Percentiles rank a stretch among this genome's conserved stretches.
phyloP scores from a whole-genome alignment of 2,888 invertebrate genomes.

The Lasioglossum leucozonium region DNA sequence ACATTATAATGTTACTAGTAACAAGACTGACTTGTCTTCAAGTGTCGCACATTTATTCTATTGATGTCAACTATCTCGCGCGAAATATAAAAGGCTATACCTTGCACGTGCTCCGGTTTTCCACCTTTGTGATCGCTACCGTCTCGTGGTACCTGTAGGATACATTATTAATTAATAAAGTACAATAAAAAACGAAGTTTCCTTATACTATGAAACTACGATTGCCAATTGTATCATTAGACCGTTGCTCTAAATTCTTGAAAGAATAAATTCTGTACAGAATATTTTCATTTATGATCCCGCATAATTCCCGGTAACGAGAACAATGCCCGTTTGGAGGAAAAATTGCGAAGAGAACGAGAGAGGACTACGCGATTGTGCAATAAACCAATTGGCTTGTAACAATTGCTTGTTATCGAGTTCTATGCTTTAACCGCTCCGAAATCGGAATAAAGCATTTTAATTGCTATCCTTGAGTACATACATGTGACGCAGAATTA shows the following conservation, averaged over 20 bases:
- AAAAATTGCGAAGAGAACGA: constrained; percentile 21
- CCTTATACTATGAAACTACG: neutral
- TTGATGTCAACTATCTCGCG: constrained; percentile 26
- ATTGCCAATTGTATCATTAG: neutral
- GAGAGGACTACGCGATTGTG: constrained; percentile 36
- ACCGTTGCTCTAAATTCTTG: neutral
- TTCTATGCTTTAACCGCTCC: neutral
- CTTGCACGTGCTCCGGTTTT: constrained; percentile 6
- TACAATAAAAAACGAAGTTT: neutral
- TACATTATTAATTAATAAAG: constrained; percentile 12
- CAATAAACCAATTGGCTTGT: constrained; percentile 42
- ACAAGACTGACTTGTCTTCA: constrained; percentile 25
- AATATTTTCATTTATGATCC: neutral
- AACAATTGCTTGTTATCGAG: constrained; percentile 15
- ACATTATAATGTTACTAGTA: constrained; percentile 52
- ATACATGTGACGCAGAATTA: neutral
- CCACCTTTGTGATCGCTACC: neutral
- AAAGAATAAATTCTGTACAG: neutral
- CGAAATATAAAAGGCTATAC: constrained; percentile 5
- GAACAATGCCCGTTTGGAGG: neutral
- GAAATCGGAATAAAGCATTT: neutral
- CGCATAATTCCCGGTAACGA: neutral
- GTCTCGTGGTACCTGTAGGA: constrained; percentile 13
- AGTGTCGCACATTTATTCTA: constrained; percentile 42
- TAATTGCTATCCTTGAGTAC: constrained; percentile 18